Conservation (phyloP, 2,797 vertebrate genomes). For the Chaetodon trifasciatus region DNA sequence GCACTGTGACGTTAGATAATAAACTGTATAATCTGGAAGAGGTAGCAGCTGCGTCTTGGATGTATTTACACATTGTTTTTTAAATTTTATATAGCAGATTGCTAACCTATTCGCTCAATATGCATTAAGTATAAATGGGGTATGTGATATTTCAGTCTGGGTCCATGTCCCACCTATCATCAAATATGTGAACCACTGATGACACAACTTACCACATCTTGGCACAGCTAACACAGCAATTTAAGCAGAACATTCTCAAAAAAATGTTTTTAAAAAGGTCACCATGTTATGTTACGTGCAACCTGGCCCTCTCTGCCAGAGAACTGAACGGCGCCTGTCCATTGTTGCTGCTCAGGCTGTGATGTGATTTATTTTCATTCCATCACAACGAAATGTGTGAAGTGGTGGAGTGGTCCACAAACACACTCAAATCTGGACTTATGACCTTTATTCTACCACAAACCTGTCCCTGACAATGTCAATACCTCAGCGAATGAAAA, state of each 20-base stretch:
- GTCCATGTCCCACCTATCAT: background rate
- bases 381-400: slow-evolving; percentile 7
- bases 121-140: background rate
- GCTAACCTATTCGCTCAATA: background rate
- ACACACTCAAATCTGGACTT: background rate
- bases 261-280: background rate
- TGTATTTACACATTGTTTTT: background rate
- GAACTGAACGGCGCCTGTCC: slow-evolving; percentile 4
- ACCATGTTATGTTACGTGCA: too few relatives aligned
- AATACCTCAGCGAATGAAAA: background rate
- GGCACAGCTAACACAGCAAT: background rate
- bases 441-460: background rate
- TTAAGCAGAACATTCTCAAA: too few relatives aligned
- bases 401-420: background rate
- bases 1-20: too few relatives aligned
- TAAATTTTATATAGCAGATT: background rate
- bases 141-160: too few relatives aligned
- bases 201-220: background rate
- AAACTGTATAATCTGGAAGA: too few relatives aligned
- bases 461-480: background rate
- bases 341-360: slow-evolving; percentile 9
- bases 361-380: slow-evolving; percentile 22
- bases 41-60: background rate
- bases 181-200: background rate
- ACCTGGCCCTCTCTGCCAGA: background rate